Conservation (phyloP, 2,113 vertebrate species). For the Propithecus coquereli region DNA sequence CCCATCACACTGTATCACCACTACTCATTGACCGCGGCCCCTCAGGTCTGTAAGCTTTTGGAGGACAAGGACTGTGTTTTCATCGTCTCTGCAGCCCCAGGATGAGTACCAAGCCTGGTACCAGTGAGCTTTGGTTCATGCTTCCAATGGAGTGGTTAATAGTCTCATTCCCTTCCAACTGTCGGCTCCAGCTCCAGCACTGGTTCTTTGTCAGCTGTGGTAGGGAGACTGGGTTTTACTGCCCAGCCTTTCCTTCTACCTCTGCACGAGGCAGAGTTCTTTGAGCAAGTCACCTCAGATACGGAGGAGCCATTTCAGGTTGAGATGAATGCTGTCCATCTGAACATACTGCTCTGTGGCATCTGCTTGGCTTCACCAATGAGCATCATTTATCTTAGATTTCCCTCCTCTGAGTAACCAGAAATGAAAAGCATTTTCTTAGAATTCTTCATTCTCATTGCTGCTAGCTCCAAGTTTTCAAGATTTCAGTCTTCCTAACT, state of each 20-base stretch:
- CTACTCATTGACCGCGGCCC: fast-evolving
- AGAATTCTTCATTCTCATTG: not conserved
- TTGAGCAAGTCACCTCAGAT: not conserved
- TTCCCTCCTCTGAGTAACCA: not conserved
- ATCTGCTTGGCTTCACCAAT: not conserved
- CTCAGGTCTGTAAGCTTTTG: not conserved
- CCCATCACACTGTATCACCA: fast-evolving
- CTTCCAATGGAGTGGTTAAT: no score
- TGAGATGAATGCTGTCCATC: not conserved
- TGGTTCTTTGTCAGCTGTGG: not conserved
- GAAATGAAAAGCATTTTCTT: not conserved
- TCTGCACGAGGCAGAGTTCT: no score
- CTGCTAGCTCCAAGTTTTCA: not conserved
- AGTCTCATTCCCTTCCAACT: no score
- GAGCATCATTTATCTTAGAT: not conserved
- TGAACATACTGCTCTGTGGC: not conserved
- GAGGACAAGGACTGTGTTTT: no score
- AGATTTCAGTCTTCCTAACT: not conserved
- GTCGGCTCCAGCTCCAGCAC: not conserved
- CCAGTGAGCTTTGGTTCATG: no score
- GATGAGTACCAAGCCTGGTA: no score
- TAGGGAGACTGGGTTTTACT: no score
- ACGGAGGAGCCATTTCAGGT: not conserved
- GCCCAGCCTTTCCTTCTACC: not conserved
- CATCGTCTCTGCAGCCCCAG: no score